These are phyloP conservation scores for Ceyx margarethae DNA, from an alignment of 2,113 vertebrate genomes.

Conservation along the genomic window DNA sequence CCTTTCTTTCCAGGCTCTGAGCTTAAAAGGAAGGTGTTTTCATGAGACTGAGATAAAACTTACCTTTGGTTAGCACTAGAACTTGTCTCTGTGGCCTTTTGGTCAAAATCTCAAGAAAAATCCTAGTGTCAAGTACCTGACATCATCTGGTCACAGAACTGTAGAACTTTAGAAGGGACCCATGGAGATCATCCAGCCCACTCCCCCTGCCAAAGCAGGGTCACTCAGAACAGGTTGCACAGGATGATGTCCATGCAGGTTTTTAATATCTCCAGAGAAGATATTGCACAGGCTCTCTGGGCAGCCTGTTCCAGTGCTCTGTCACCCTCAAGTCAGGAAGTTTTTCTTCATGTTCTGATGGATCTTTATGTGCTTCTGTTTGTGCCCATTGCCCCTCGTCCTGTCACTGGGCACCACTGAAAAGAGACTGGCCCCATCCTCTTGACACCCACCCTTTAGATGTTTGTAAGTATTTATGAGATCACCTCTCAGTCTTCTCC, in stretches of 20 bases:
- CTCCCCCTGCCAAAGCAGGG: neutral
- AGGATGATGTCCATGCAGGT: neutral
- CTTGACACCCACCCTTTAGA: neutral
- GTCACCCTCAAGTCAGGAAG: neutral
- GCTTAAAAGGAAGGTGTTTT: neutral
- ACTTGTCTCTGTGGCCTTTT: neutral
- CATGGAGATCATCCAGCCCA: neutral
- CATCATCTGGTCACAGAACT: neutral
- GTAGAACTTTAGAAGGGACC: neutral
- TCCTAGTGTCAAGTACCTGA: neutral
- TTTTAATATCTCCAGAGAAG: neutral
- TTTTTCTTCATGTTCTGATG: neutral
- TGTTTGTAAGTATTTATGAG: neutral
- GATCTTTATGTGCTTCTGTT: neutral
- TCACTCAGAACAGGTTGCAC: neutral
- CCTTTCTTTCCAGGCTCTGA: neutral
- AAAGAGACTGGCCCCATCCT: neutral
- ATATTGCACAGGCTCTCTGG: neutral
- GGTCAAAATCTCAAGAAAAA: neutral
- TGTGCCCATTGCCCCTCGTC: neutral
- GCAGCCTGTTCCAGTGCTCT: neutral
- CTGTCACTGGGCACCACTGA: neutral
- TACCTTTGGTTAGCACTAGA: neutral
- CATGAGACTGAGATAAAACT: neutral
- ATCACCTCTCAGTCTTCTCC: neutral